phyloP scores from a whole-genome alignment of 2,888 invertebrate genomes.

The Odontomyia ornata region DNA sequence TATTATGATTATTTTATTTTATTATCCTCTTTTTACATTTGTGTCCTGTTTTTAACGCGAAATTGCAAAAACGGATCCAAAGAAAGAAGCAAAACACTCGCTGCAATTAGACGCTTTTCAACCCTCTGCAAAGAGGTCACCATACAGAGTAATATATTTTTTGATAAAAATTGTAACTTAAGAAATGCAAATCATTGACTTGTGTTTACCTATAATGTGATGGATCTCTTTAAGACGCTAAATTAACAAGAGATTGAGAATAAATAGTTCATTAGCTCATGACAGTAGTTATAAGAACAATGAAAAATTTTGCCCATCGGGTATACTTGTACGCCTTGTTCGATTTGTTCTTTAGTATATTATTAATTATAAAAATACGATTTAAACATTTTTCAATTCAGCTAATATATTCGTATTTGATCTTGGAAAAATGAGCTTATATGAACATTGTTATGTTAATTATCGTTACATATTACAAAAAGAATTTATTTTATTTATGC shows the following conservation, averaged over 20 bases:
- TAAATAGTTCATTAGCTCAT: too few relatives aligned
- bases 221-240: slow-evolving; percentile 29
- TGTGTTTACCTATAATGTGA: background rate
- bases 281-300: background rate
- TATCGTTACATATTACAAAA: background rate
- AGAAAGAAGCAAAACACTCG: slow-evolving; percentile 54
- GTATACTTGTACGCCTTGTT: too few relatives aligned
- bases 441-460: too few relatives aligned
- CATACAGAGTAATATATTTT: slow-evolving; percentile 61
- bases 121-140: slow-evolving; percentile 62
- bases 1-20: background rate
- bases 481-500: background rate
- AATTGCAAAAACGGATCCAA: slow-evolving; percentile 45
- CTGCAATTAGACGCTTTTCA: slow-evolving; percentile 61
- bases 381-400: too few relatives aligned
- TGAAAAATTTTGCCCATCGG: background rate
- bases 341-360: too few relatives aligned
- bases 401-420: too few relatives aligned
- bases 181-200: slow-evolving; percentile 43
- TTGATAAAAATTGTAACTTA: slow-evolving; percentile 55
- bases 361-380: too few relatives aligned
- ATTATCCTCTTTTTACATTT: slow-evolving; percentile 36
- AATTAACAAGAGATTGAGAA: background rate
- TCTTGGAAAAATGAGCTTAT: too few relatives aligned
- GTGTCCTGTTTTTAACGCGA: background rate